Conservation (phyloP, 2,888 invertebrate genomes). For the Daptonema setosum region DNA sequence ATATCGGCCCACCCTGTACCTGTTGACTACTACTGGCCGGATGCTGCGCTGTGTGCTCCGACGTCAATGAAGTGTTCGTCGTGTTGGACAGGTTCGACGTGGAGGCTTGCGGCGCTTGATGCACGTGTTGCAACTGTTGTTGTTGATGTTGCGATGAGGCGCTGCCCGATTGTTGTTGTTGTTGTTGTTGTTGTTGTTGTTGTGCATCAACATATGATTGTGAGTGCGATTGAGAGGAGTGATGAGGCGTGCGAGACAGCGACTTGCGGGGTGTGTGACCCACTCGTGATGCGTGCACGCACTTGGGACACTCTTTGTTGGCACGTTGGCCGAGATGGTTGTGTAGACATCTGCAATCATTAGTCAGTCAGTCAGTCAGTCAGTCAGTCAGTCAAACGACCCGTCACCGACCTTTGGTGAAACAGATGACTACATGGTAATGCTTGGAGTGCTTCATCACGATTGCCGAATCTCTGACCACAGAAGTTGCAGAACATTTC, state of each 20-base stretch:
- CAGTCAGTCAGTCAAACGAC: not conserved
- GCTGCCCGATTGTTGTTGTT: not conserved
- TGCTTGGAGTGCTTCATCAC: constrained; percentile 25
- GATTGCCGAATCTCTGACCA: constrained; percentile 25
- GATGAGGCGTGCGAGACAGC: too few relatives aligned
- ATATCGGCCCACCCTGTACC: too few relatives aligned
- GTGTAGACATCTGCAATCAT: constrained; percentile 2
- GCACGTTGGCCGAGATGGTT: not conserved
- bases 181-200: not conserved
- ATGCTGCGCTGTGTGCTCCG: not conserved
- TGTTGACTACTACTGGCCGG: not conserved
- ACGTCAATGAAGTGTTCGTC: not conserved
- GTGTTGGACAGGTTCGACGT: not conserved
- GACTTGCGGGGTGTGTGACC: too few relatives aligned
- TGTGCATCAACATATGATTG: too few relatives aligned
- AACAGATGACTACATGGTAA: constrained; percentile 26
- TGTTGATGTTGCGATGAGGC: not conserved
- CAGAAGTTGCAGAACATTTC: constrained; percentile 33
- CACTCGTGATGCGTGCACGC: not conserved
- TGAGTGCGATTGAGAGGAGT: too few relatives aligned
- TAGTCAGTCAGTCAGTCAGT: not conserved
- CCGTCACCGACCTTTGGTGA: constrained; percentile 17
- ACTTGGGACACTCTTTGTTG: constrained; percentile 6
- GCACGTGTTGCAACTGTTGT: too few relatives aligned
- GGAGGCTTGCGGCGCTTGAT: too few relatives aligned